Conservation (phyloP, 1,140 invertebrate species). For the Drosophila mojavensis region DNA sequence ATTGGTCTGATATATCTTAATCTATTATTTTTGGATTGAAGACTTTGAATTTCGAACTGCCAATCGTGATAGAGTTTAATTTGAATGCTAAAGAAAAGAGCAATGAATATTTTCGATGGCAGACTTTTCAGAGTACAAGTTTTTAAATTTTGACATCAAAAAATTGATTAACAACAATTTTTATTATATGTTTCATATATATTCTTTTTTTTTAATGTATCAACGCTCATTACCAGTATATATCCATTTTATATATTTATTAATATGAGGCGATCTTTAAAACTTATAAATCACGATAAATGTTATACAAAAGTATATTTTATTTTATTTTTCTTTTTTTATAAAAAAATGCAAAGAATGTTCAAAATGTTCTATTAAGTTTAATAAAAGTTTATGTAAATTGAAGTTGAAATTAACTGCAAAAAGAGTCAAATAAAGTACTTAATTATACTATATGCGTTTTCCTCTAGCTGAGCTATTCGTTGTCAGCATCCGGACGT, state of each 20-base stretch:
- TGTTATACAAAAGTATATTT: slow-evolving; percentile 27
- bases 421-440: slow-evolving; percentile 47
- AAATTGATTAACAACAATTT: slow-evolving; percentile 51
- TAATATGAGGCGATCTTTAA: slow-evolving; percentile 27
- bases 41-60: slow-evolving; percentile 70
- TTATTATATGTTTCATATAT: slow-evolving; percentile 57
- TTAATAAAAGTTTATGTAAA: slow-evolving; percentile 4
- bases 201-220: slow-evolving; percentile 37
- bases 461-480: slow-evolving; percentile 16
- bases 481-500: slow-evolving; percentile 71
- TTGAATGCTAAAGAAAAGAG: slow-evolving; percentile 53
- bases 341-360: slow-evolving; percentile 29
- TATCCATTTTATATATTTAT: slow-evolving; percentile 65
- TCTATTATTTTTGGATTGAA: slow-evolving; percentile 43
- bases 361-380: slow-evolving; percentile 19
- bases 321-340: slow-evolving; percentile 30
- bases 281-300: slow-evolving; percentile 15
- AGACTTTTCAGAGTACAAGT: slow-evolving; percentile 51
- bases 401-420: slow-evolving; percentile 27
- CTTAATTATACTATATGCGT: neutral
- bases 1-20: slow-evolving; percentile 38
- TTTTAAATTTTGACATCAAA: slow-evolving; percentile 67
- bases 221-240: slow-evolving; percentile 27
- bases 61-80: slow-evolving; percentile 49
- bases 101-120: slow-evolving; percentile 60